Percentiles rank a stretch among this genome's conserved stretches.
These are phyloP conservation scores for Geococcyx californianus DNA, from an alignment of 2,113 vertebrate genomes.

Conservation along the genomic window DNA sequence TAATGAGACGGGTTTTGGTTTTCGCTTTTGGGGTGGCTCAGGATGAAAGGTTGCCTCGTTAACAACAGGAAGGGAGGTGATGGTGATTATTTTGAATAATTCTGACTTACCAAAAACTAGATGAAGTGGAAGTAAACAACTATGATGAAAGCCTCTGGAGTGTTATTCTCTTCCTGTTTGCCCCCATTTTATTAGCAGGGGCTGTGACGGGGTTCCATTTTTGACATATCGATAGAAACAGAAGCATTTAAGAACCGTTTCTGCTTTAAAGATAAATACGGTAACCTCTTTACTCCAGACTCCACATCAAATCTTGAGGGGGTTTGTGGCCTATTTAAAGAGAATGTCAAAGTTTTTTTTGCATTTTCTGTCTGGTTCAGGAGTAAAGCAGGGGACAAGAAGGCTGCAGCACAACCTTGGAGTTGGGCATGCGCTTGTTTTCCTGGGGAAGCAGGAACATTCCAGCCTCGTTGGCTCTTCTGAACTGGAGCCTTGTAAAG, in stretches of 20 bases:
- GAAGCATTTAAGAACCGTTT: not conserved
- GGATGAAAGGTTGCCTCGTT: constrained; percentile 64
- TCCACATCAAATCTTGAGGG: not conserved
- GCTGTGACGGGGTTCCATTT: not conserved
- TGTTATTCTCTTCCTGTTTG: not conserved
- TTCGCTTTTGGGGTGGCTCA: constrained; percentile 63
- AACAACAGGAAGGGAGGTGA: constrained; percentile 55
- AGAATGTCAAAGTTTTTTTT: not conserved
- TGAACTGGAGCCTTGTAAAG: not conserved
- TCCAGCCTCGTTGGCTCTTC: not conserved
- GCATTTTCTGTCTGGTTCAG: not conserved
- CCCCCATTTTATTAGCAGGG: not conserved
- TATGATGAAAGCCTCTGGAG: constrained; percentile 28
- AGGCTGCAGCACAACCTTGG: not conserved
- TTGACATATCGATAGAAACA: not conserved
- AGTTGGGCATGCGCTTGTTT: not conserved
- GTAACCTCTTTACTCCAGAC: not conserved
- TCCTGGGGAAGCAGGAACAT: not conserved
- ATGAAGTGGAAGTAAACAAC: constrained; percentile 69
- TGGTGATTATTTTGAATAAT: constrained; percentile 55
- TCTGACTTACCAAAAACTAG: constrained; percentile 53
- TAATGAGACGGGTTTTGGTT: constrained; percentile 53
- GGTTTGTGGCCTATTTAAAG: not conserved
- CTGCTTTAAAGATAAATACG: not conserved
- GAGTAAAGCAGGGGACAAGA: not conserved